A percentile compares a stretch with the other conserved stretches of the same genome.
These are phyloP conservation scores for Guaruba guarouba DNA, from an alignment of 2,113 vertebrate species.

Conservation along the genomic window DNA sequence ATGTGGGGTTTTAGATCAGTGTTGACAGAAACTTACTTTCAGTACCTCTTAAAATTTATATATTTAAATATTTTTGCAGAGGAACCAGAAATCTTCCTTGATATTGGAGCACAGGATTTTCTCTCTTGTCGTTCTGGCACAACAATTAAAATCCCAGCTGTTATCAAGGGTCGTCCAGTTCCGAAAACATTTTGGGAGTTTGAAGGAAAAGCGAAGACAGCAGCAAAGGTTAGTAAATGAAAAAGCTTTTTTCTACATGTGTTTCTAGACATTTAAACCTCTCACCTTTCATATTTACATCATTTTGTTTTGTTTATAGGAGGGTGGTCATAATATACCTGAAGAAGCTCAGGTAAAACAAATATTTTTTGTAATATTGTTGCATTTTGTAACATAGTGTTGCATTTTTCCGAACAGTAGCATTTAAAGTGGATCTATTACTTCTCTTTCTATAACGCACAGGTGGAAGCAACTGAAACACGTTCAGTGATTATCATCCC, in stretches of 20 bases:
- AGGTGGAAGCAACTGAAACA: constrained; percentile 87
- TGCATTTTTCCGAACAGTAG: neutral
- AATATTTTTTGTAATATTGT: neutral
- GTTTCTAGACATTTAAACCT: neutral
- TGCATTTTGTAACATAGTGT: neutral
- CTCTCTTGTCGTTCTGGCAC: constrained; percentile 85
- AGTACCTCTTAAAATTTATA: neutral
- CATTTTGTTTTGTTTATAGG: constrained; percentile 70
- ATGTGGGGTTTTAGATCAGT: neutral
- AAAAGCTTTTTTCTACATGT: neutral
- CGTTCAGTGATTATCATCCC: constrained; percentile 84
- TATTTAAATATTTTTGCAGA: constrained; percentile 75
- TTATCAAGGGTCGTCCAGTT: constrained; percentile 86
- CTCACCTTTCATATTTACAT: neutral
- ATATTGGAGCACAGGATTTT: constrained; percentile 84
- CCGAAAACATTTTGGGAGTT: constrained; percentile 94
- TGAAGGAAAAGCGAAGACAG: constrained; percentile 88
- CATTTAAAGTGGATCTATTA: neutral
- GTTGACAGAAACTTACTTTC: neutral
- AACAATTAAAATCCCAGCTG: constrained; percentile 85
- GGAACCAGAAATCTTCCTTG: constrained; percentile 86
- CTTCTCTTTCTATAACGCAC: neutral
- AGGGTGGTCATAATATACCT: constrained; percentile 89
- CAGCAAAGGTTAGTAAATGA: constrained; percentile 79
- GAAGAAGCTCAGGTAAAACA: constrained; percentile 86